Base-by-base conservation (phyloP, 2,888 invertebrate species). In the Tigriopus californicus region DNA sequence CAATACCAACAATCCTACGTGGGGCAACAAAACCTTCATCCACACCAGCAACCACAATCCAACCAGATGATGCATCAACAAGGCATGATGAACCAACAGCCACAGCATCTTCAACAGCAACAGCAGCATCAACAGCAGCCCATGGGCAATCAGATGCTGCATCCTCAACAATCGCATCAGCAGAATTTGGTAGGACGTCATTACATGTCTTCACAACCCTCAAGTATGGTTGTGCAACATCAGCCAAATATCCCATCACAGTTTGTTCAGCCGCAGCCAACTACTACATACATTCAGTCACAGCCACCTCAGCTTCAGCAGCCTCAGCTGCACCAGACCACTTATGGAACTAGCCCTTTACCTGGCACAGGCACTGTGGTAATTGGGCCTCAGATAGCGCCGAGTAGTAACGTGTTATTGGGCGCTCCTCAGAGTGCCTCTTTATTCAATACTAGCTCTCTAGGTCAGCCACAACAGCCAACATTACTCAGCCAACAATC, bases 191-290 rank as follows among this genome's bases (percentile, higher is more conserved):
- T 15, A 18, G 46, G 46, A 3, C 46, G 20, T 18, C 46, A 46
- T 18, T 18, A 46, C 15, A 15, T 18, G 46, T 46, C 46, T 3
- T 46, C 15, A 18, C 15, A 46, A 18, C 15, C 20, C 20, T 15
- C 46, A 15, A 15, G 15, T 18, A 18, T 18, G 15, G 46, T 46
- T 15, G 15, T 18, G 15, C 46, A 46, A 46, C 46, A 46, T 18
- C 46, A 46, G 20, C 20, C 46, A 3, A 18, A 46, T 18, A 18
- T 46, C 46, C 46, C 22, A 20, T 24, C 51, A n/a, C 51, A 51
- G 24, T 51, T 22, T 51, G 22, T 51, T n/a, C 51, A 51, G 51
- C 51, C 20, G 24, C 51, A 51, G 51, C 51, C 51, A n/a, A 24
- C 22, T 51, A n/a, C 15, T n/a, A n/a, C 18, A n/a, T 20, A 22